Evolutionary conservation across 1,140 invertebrate species (phyloP).

Genomic region (Cotesia chilonis): DNA sequence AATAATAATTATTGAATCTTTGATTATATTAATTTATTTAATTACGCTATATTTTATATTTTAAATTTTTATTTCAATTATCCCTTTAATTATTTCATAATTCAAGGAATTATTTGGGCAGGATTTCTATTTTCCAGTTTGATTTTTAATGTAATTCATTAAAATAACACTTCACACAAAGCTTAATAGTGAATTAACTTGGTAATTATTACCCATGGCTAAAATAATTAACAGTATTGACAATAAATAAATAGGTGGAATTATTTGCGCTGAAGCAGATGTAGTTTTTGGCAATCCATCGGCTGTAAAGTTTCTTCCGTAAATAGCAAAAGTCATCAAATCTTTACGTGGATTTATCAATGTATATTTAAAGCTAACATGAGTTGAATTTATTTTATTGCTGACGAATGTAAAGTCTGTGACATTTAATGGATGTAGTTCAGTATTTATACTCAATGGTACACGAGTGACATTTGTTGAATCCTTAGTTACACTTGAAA

Average conservation of each 20-base stretch:
- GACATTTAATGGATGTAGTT: constrained; percentile 40
- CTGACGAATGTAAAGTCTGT: constrained; percentile 37
- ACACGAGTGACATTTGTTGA: constrained; percentile 33
- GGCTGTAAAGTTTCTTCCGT: constrained; percentile 44
- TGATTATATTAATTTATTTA: no score
- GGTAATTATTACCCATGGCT: constrained; percentile 18
- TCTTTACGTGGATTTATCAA: constrained; percentile 34
- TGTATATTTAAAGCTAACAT: constrained; percentile 34
- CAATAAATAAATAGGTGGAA: constrained; percentile 30
- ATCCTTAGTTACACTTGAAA: constrained; percentile 41
- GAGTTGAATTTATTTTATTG: constrained; percentile 33
- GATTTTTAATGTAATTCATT: not conserved
- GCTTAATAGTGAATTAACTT: constrained; percentile 7
- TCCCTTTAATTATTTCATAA: constrained; percentile 4
- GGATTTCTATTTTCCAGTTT: constrained; percentile 16
- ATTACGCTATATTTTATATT: not conserved
- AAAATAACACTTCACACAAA: not conserved
- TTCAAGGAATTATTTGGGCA: constrained; percentile 9
- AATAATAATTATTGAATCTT: not conserved
- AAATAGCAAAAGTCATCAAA: constrained; percentile 47
- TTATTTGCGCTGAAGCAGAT: constrained; percentile 19
- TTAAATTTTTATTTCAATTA: not conserved
- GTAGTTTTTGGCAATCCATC: constrained; percentile 39
- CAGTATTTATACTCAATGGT: constrained; percentile 41
- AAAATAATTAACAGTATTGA: constrained; percentile 30